Percentiles rank a stretch among this genome's conserved stretches.
Evolutionary conservation across 2,113 vertebrate species (phyloP).

Genomic region (Canis aureus): DNA sequence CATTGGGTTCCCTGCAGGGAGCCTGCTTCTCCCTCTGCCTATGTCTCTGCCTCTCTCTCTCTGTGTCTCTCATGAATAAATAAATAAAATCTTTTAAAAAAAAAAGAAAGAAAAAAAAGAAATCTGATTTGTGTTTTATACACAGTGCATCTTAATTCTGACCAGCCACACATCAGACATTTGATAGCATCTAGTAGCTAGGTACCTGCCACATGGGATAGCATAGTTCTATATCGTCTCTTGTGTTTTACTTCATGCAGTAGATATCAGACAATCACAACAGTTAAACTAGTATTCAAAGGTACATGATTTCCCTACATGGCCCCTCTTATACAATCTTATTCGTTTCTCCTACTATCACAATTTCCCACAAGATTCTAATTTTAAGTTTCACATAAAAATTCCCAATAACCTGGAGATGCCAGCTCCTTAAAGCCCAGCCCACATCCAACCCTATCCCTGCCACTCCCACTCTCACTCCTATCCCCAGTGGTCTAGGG

Average conservation of each 20-base stretch:
- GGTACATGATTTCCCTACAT: neutral
- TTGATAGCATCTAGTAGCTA: neutral
- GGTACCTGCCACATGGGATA: too few relatives aligned
- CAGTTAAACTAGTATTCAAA: neutral
- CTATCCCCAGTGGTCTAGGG: too few relatives aligned
- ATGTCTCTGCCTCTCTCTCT: too few relatives aligned
- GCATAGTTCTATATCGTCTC: fast-evolving
- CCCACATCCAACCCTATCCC: fast-evolving
- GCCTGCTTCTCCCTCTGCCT: too few relatives aligned
- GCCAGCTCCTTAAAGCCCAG: neutral
- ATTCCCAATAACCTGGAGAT: neutral
- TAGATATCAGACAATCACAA: neutral
- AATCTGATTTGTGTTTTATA: neutral
- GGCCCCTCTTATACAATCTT: neutral
- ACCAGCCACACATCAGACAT: fast-evolving
- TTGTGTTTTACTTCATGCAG: neutral
- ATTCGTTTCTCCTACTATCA: neutral
- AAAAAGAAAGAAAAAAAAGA: too few relatives aligned
- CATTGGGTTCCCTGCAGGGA: too few relatives aligned
- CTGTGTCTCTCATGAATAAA: too few relatives aligned
- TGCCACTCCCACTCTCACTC: fast-evolving
- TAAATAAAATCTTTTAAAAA: too few relatives aligned
- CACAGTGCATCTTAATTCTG: neutral
- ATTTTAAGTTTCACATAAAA: neutral
- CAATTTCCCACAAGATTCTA: neutral